A percentile compares a stretch with the other conserved stretches of the same genome.
These are phyloP conservation scores for Emydura subglobosa DNA, from an alignment of 2,113 vertebrate species.

Conservation along the genomic window DNA sequence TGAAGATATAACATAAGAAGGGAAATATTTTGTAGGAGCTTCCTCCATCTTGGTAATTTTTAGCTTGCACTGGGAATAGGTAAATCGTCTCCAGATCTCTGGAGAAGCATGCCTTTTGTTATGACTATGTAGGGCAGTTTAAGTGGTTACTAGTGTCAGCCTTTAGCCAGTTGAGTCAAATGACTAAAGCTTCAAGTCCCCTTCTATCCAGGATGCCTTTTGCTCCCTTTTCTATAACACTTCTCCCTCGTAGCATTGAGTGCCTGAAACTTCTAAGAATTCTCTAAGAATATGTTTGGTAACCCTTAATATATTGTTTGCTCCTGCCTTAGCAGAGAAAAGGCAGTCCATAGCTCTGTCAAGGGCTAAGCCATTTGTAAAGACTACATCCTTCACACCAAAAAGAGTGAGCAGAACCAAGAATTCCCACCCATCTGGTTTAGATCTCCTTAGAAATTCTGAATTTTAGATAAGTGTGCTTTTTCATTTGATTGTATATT, in stretches of 20 bases:
- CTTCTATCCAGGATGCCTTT: background rate
- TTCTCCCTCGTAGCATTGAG: background rate
- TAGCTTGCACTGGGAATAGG: slow-evolving; percentile 3
- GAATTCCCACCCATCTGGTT: background rate
- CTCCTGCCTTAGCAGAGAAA: background rate
- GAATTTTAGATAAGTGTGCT: background rate
- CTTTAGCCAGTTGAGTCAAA: background rate
- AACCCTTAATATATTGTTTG: background rate
- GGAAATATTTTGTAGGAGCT: background rate
- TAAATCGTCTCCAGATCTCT: background rate
- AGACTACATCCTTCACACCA: background rate
- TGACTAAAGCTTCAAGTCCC: background rate
- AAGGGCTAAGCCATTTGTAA: background rate
- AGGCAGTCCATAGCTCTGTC: background rate
- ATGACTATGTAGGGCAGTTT: background rate
- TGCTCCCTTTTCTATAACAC: background rate
- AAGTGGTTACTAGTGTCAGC: background rate
- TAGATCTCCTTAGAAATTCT: background rate
- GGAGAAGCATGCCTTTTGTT: background rate
- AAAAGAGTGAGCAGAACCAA: background rate
- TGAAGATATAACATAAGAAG: background rate
- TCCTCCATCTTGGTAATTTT: background rate
- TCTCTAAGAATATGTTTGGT: background rate
- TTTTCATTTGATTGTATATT: background rate
- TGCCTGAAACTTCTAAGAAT: background rate